Percentiles rank a stretch among this genome's conserved stretches.
Evolutionary conservation across 2,888 invertebrate genomes (phyloP).

Genomic region (Pyrrhia umbra): DNA sequence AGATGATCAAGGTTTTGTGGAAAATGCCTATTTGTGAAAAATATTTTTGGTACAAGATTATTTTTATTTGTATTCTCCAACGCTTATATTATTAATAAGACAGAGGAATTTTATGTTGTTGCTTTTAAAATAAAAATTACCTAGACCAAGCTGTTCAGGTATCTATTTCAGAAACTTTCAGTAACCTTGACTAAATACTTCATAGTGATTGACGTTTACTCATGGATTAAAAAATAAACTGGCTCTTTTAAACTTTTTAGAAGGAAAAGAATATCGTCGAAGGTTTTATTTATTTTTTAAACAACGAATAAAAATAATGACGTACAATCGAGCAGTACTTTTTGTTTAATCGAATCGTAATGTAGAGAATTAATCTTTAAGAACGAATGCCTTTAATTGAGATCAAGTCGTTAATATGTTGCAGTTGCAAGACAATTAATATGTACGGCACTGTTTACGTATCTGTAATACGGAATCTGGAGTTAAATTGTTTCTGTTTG

Average conservation of each 20-base stretch:
- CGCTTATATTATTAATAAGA: neutral
- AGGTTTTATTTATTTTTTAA: neutral
- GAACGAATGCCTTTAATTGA: neutral
- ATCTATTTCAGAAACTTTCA: conserved; percentile 38
- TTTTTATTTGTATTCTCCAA: neutral
- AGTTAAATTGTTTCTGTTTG: neutral
- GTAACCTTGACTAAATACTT: conserved; percentile 40
- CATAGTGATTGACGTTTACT: conserved; percentile 24
- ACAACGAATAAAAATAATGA: neutral
- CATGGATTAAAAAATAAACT: neutral
- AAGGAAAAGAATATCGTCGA: conserved; percentile 10
- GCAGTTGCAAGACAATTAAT: neutral
- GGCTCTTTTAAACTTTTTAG: neutral
- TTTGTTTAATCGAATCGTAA: neutral
- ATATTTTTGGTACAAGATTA: neutral
- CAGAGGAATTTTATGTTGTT: neutral
- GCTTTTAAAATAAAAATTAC: conserved; percentile 3
- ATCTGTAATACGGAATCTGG: neutral
- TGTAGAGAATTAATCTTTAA: neutral
- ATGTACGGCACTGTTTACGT: neutral
- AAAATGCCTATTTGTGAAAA: conserved; percentile 50
- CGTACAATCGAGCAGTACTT: neutral
- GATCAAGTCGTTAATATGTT: conserved; percentile 1
- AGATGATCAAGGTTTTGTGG: conserved; percentile 74
- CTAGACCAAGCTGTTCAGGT: conserved; percentile 4